Evolutionary conservation across 2,888 invertebrate genomes (phyloP).

Genomic region (Acanthosepion esculentum): DNA sequence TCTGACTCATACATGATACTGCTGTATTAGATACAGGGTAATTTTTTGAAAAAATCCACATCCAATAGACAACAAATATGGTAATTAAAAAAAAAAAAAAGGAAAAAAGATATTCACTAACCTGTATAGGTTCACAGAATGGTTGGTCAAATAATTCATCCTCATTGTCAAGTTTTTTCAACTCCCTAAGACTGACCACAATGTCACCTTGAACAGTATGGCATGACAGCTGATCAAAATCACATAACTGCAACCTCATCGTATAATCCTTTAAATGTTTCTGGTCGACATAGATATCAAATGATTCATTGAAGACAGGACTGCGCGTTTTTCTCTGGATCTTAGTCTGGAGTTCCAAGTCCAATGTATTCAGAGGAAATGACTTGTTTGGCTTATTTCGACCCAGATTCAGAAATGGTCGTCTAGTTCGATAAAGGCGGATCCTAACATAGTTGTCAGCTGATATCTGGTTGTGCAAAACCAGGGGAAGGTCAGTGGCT

Average conservation of each 20-base stretch:
- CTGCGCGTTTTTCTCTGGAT: conserved; percentile 61
- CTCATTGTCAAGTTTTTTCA: conserved; percentile 54
- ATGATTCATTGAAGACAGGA: conserved; percentile 64
- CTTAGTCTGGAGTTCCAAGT: conserved; percentile 66
- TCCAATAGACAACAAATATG: too few relatives aligned
- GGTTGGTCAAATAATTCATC: conserved; percentile 57
- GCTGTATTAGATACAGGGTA: too few relatives aligned
- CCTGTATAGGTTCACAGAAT: conserved; percentile 59
- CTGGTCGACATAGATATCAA: conserved; percentile 56
- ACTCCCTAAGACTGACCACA: conserved; percentile 55
- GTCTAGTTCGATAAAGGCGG: conserved; percentile 60
- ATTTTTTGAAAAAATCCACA: too few relatives aligned
- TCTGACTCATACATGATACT: too few relatives aligned
- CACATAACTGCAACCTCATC: conserved; percentile 63
- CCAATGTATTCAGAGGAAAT: conserved; percentile 62
- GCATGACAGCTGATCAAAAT: conserved; percentile 66
- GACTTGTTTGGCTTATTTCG: conserved; percentile 52
- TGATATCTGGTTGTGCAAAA: conserved; percentile 54
- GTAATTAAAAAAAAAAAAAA: too few relatives aligned
- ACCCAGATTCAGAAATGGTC: background rate
- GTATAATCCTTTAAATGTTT: conserved; percentile 57
- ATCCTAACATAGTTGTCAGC: conserved; percentile 66
- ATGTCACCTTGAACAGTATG: conserved; percentile 65
- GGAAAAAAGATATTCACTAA: conserved; percentile 48
- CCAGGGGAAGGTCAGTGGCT: conserved; percentile 58